Evolutionary conservation across 1,140 invertebrate species (phyloP), one percentile per base, ranked within the genome.

Genomic region (Hylyphantes graminicola): DNA sequence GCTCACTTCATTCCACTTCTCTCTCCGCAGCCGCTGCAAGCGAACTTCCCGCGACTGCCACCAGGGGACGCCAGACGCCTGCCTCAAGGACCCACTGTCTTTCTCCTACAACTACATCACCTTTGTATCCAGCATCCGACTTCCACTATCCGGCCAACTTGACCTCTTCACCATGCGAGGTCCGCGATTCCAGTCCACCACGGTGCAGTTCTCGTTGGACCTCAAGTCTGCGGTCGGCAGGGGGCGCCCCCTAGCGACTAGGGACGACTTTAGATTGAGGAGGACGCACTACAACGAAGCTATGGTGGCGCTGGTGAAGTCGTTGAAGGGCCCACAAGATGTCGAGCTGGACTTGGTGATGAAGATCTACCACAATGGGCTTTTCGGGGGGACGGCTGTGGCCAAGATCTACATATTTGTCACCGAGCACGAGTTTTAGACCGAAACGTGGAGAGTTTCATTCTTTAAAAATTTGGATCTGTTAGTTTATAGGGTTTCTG

Each of bases 61-160:
- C 12, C 89, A 92, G 2, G 91, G 92, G 35, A 95, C 96, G 86
- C 88, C 90, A 54, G 90, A 92, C 77, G 5, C 35, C 35, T 97
- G 96, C 87, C 90, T 94, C 11, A 92, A 92, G 9, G 92, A 93
- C 87, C 96, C 96, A 0, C 92, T 95, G 17, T 94, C 94, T 73
- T 95, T 94, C 88, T 96, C 95, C 7, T 97, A 94, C 91, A 97
- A 97, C 90, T 98, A 95, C 89, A 94, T 98, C 85, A 95, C 95
- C 0, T 94, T 98, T 86, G 93, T 95, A 0, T 94, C 95, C 72
- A 95, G 96, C 89, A 90, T 97, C 17, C 93, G 93, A 48, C 92
- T 97, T 9, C 93, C 95, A 0, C 88, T 90, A 2, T 90, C 89
- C 84, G 94, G 93, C 7, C 91, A 92, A 86, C 90, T 95, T 61